phyloP scores from a whole-genome alignment of 2,888 invertebrate genomes.

The Lydus trimaculatus region DNA sequence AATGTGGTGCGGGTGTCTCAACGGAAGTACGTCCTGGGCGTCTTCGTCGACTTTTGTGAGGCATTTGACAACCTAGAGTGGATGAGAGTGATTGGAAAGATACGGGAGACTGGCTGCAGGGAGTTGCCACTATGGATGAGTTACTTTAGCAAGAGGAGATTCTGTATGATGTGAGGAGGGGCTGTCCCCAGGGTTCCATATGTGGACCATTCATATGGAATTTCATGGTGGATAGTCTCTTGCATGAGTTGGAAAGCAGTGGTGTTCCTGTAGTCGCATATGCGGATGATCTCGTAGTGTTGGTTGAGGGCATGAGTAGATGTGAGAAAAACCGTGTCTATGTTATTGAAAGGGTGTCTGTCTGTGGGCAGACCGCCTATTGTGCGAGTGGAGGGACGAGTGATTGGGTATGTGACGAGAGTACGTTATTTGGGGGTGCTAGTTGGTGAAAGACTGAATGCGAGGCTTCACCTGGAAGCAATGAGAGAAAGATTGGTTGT shows the following conservation, averaged over 20 bases:
- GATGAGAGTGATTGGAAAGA: neutral
- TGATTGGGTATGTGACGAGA: neutral
- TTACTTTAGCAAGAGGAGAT: neutral
- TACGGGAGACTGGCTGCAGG: neutral
- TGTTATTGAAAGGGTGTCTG: conserved; percentile 14
- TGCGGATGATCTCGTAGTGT: neutral
- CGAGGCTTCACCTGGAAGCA: neutral
- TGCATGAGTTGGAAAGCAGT: neutral
- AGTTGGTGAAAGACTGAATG: neutral
- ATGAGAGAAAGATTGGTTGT: neutral
- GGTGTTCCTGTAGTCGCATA: neutral
- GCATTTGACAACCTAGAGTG: conserved; percentile 16
- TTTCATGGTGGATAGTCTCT: conserved; percentile 5
- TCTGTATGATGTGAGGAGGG: neutral
- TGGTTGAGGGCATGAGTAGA: neutral
- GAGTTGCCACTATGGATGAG: neutral
- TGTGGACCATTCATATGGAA: conserved; percentile 4
- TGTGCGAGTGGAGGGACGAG: neutral
- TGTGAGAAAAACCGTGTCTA: conserved; percentile 1
- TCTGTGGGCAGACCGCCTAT: neutral
- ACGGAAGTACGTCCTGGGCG: conserved; percentile 2
- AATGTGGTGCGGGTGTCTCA: neutral
- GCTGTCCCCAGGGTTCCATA: conserved; percentile 8
- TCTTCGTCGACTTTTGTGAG: conserved; percentile 11
- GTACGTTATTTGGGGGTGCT: neutral